Conservation (phyloP, 2,888 invertebrate species). For the Lysandra coridon region DNA sequence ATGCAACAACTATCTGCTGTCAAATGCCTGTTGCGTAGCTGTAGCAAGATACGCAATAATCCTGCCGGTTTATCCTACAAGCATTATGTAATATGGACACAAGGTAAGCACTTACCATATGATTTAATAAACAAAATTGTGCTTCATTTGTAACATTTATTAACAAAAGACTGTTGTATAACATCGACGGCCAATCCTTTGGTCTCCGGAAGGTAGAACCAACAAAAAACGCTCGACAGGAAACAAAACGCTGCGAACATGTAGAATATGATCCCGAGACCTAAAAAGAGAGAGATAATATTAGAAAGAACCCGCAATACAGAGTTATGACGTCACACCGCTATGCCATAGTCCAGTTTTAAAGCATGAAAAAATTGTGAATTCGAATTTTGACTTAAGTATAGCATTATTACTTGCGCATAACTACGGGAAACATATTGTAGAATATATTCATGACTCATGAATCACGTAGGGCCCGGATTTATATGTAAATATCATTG, state of each 20-base stretch:
- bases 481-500: too few species aligned
- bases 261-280: slow-evolving; percentile 55
- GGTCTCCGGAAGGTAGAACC: slow-evolving; percentile 55
- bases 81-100: background rate
- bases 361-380: too few species aligned
- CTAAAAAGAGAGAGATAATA: background rate
- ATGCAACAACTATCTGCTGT: too few species aligned
- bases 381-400: too few species aligned
- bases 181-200: slow-evolving; percentile 56
- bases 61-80: too few species aligned
- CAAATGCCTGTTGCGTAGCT: too few species aligned
- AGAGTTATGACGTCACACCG: background rate
- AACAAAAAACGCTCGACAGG: slow-evolving; percentile 46
- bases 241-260: slow-evolving; percentile 52
- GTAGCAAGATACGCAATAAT: too few species aligned
- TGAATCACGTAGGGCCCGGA: too few species aligned
- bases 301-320: background rate
- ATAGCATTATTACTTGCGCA: too few species aligned
- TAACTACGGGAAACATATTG: too few species aligned
- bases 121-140: background rate
- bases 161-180: slow-evolving; percentile 47
- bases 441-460: too few species aligned
- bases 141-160: slow-evolving; percentile 19
- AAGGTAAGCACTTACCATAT: background rate
- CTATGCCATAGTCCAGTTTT: too few species aligned